Conservation (phyloP, 1,140 invertebrate species). For the Campodea augens region DNA sequence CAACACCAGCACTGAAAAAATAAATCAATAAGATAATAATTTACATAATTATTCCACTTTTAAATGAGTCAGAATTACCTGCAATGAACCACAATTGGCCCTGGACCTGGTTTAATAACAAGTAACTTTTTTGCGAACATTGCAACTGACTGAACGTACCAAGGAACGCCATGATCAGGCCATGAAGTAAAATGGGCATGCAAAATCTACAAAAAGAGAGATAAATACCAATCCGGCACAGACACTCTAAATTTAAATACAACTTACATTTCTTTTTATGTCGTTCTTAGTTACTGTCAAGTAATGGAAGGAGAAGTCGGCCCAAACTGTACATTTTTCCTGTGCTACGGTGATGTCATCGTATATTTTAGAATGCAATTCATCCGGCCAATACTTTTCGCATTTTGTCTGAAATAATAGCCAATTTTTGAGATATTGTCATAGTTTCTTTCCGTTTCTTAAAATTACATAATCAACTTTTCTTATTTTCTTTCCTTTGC, state of each 20-base stretch:
- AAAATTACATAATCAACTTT: too few species aligned
- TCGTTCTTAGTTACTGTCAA: neutral
- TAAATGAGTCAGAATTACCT: neutral
- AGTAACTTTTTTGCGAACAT: neutral
- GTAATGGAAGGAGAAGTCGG: slow-evolving; percentile 3
- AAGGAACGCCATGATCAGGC: slow-evolving; percentile 5
- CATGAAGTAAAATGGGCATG: slow-evolving; percentile 8
- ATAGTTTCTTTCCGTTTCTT: neutral
- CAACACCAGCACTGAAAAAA: slow-evolving; percentile 22
- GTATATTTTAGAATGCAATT: slow-evolving; percentile 2
- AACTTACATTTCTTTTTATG: neutral
- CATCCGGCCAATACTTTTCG: slow-evolving; percentile 19
- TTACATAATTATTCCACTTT: neutral
- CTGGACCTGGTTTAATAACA: neutral
- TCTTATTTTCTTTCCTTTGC: too few species aligned
- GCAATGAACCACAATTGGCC: neutral
- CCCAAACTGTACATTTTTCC: neutral
- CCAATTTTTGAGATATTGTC: neutral
- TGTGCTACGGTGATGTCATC: slow-evolving; percentile 1
- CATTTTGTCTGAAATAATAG: slow-evolving; percentile 15
- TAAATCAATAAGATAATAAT: neutral
- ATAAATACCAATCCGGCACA: neutral
- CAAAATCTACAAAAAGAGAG: neutral
- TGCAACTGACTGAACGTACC: neutral
- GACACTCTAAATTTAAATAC: too few species aligned